Evolutionary conservation across 1,140 invertebrate species (phyloP), one percentile per base, ranked within the genome.

Genomic region (Drosophila novamexicana): DNA sequence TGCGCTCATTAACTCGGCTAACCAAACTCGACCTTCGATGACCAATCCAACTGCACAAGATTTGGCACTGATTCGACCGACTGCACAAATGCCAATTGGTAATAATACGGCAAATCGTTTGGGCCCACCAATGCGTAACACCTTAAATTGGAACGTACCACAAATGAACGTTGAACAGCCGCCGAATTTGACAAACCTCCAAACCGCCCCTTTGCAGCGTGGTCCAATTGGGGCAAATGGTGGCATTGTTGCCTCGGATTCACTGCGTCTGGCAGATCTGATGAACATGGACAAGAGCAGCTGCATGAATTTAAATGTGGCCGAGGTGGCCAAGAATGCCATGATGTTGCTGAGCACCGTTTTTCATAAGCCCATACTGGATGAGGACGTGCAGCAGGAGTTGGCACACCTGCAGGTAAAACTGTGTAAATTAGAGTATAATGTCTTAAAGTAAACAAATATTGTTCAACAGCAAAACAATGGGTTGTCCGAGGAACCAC

Each of bases 241-340:
- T 22, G 16, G 34, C 9, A 10, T 40, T 8, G 37, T 42, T 37
- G 57, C n/a, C 8, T 69, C 50, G 12, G 53, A 59, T 37, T 49
- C 59, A 7, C 14, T 81, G 22, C 29, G 52, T 39, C 18, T 68
- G 14, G 61, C 52, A 0, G 63, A 83, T 4, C 37, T 67, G 6
- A 16, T 74, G 16, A 57, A 65, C 3, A 39, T 76, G 42, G 58
- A 66, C 22, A 45, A 34, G 6, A 50, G 6, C 1, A 56, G 50
- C 10, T 37, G 9, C 14, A 16, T 37, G 1, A 71, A 42, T 22
- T 40, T 49, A 1, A 50, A 78, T 29, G 40, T 66, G 1, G 40
- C 42, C 2, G 57, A 65, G 12, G 54, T 89, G n/a, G 81, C 81
- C 18, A 74, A 49, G 0, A 90, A 86, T 37, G 68, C 88, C 0